Evolutionary conservation across 2,113 vertebrate species (phyloP).

Genomic region (Plestiodon gilberti): DNA sequence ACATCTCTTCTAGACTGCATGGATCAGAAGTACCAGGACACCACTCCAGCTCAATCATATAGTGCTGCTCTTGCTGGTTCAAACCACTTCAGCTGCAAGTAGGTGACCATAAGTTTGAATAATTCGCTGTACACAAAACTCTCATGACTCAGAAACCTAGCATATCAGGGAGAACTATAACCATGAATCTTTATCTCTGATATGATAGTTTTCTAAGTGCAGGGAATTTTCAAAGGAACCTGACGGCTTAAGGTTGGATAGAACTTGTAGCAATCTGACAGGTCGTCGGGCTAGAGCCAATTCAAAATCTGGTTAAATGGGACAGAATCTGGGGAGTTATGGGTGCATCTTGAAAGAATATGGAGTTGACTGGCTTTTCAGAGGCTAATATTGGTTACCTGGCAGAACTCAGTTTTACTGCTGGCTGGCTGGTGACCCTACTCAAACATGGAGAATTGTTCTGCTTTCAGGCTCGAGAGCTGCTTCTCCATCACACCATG

Average conservation of each 20-base stretch:
- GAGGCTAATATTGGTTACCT: neutral
- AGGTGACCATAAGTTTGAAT: neutral
- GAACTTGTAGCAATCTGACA: neutral
- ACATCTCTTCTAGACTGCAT: neutral
- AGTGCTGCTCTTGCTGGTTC: conserved; percentile 42
- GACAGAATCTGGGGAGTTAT: neutral
- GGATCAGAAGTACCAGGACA: neutral
- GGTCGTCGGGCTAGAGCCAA: neutral
- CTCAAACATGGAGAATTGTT: neutral
- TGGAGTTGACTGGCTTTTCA: neutral
- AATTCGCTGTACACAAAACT: neutral
- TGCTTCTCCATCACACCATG: conserved; percentile 49
- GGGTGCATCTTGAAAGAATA: neutral
- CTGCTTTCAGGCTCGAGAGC: conserved; percentile 1
- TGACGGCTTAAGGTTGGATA: neutral
- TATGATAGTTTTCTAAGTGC: neutral
- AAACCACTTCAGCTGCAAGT: neutral
- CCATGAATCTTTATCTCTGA: neutral
- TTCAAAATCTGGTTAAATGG: neutral
- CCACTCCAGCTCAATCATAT: neutral
- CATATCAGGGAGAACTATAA: neutral
- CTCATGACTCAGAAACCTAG: neutral
- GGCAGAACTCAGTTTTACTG: neutral
- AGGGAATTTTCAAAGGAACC: neutral
- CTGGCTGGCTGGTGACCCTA: neutral